A percentile compares a stretch with the other conserved stretches of the same genome.
Conservation (phyloP, 2,888 invertebrate genomes). For the Pristionchus japonicus region DNA sequence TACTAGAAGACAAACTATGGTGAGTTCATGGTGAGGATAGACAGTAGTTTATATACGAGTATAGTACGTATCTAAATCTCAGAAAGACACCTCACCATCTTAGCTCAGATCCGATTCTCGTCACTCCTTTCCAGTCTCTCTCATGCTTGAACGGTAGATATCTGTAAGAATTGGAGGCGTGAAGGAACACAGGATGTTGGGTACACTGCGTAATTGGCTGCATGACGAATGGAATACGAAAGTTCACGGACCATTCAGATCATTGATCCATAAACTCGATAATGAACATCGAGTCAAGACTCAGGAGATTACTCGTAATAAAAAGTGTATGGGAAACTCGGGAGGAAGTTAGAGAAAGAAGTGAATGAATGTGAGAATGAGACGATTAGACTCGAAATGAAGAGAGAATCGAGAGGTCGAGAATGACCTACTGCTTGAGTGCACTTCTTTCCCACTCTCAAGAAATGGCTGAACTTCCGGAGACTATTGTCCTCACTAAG, state of each 20-base stretch:
- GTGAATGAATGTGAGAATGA: slow-evolving; percentile 10
- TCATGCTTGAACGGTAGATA: neutral
- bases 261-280: neutral
- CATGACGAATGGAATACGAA: neutral
- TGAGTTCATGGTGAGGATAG: neutral
- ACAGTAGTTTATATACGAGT: neutral
- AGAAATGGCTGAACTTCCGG: neutral
- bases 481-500: neutral
- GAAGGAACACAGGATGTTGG: neutral
- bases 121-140: neutral
- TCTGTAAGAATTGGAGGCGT: neutral
- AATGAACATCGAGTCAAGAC: neutral
- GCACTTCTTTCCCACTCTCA: neutral
- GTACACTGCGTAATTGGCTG: neutral
- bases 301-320: neutral
- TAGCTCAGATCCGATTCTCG: neutral
- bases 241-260: neutral
- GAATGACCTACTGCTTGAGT: neutral
- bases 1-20: neutral
- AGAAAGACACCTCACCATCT: neutral
- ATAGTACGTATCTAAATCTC: too few relatives aligned
- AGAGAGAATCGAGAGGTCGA: neutral
- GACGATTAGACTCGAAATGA: neutral
- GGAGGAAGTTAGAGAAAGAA: neutral
- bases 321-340: neutral